Percentiles rank a stretch among this genome's conserved stretches.
phyloP scores from a whole-genome alignment of 2,113 vertebrate genomes.

The Oxyura jamaicensis region DNA sequence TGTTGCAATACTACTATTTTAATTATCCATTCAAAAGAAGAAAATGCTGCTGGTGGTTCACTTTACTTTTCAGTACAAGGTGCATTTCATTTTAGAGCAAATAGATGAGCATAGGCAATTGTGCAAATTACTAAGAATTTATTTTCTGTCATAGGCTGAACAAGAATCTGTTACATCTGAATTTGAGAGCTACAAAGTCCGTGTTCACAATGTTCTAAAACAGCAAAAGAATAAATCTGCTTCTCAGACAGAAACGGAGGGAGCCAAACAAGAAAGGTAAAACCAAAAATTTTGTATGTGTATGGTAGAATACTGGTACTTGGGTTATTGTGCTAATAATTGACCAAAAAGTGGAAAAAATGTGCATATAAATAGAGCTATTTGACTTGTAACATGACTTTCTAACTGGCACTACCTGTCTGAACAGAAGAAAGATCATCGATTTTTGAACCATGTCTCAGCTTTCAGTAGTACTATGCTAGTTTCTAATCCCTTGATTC shows the following conservation, averaged over 20 bases:
- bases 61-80: not conserved
- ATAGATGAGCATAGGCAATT: not conserved
- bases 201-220: slow-evolving; percentile 97
- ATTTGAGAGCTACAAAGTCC: slow-evolving; percentile 96
- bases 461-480: fast-evolving
- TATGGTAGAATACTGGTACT: not conserved
- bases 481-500: not conserved
- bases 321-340: not conserved
- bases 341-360: not conserved
- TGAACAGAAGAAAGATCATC: not conserved
- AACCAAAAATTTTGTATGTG: not conserved
- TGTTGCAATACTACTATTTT: not conserved
- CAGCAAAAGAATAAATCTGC: slow-evolving; percentile 92
- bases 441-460: not conserved
- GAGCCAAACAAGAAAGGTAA: slow-evolving; percentile 89
- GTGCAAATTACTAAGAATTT: not conserved
- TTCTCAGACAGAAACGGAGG: slow-evolving; percentile 82
- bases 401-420: not conserved
- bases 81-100: not conserved
- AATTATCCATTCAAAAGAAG: not conserved
- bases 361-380: not conserved
- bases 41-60: not conserved
- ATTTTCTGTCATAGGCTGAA: slow-evolving; percentile 81
- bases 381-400: not conserved
- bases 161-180: slow-evolving; percentile 84